Conservation (phyloP, 2,888 invertebrate genomes). For the Dromius quadrimaculatus region DNA sequence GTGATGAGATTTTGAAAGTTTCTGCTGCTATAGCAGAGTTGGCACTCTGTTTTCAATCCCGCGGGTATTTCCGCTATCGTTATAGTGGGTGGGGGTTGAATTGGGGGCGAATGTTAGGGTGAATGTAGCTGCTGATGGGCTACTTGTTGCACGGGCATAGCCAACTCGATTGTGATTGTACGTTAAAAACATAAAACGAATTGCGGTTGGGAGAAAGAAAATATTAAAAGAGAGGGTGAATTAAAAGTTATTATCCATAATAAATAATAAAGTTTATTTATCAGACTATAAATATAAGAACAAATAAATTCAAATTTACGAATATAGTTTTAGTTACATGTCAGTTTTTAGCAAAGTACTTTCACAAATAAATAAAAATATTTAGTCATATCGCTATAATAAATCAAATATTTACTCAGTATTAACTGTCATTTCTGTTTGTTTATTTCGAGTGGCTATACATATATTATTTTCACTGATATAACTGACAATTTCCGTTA, state of each 20-base stretch:
- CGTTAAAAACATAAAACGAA: not conserved
- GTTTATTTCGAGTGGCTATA: too few species aligned
- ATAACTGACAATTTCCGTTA: too few species aligned
- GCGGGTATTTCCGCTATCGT: not conserved
- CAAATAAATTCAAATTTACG: too few species aligned
- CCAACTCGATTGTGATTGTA: not conserved
- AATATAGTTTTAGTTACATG: too few species aligned
- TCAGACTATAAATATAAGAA: too few species aligned
- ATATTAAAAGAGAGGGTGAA: not conserved
- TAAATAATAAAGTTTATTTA: not conserved
- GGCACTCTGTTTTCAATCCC: not conserved
- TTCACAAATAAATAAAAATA: too few species aligned
- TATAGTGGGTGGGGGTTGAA: not conserved
- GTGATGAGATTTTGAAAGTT: slow-evolving; percentile 24
- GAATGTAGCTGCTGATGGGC: not conserved
- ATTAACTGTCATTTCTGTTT: too few species aligned
- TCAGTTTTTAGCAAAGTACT: too few species aligned
- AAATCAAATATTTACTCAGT: too few species aligned
- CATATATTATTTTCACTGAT: too few species aligned
- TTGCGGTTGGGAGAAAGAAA: not conserved
- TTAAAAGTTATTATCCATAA: not conserved
- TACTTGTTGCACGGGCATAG: slow-evolving; percentile 16
- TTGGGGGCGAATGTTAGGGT: not conserved
- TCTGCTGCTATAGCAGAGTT: not conserved
- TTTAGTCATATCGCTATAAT: too few species aligned